A percentile compares a stretch with the other conserved stretches of the same genome.
Conservation (phyloP, 2,113 vertebrate genomes). For the Cryptomyrus ogoouensis region DNA sequence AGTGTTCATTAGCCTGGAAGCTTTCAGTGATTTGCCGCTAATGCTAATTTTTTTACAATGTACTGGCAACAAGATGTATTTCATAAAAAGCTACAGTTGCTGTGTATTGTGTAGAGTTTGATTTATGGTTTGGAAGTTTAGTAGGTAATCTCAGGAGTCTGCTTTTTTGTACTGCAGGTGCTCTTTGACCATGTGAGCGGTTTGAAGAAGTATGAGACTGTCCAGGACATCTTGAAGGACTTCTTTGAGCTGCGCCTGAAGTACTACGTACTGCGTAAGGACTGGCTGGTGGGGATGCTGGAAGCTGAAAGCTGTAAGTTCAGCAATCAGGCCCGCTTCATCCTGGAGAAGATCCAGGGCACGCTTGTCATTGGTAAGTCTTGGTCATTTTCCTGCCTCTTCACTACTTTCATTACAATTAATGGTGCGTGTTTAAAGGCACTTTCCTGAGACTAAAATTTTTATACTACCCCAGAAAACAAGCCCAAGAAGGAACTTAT, state of each 20-base stretch:
- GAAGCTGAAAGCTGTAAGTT: constrained; percentile 80
- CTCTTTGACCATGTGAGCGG: constrained; percentile 92
- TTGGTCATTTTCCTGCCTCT: not conserved
- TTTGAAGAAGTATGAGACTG: constrained; percentile 84
- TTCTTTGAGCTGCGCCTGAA: constrained; percentile 86
- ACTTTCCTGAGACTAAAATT: not conserved
- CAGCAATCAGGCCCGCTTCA: constrained; percentile 95
- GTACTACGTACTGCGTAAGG: constrained; percentile 86
- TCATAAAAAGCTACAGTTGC: not conserved
- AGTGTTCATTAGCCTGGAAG: not conserved
- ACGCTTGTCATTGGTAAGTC: constrained; percentile 83
- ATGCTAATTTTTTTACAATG: not conserved
- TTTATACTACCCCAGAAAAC: constrained; percentile 71
- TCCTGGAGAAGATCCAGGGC: constrained; percentile 94
- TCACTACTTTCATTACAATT: not conserved
- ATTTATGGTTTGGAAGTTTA: not conserved
- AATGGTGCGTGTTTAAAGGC: not conserved
- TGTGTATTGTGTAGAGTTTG: not conserved
- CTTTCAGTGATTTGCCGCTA: not conserved
- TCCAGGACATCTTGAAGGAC: constrained; percentile 79
- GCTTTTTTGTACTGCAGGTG: constrained; percentile 61
- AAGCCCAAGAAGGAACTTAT: constrained; percentile 96
- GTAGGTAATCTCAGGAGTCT: not conserved
- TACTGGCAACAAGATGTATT: not conserved
- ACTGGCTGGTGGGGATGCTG: constrained; percentile 88